Evolutionary conservation across 2,888 invertebrate genomes (phyloP).

Genomic region (Acleris holmiana): DNA sequence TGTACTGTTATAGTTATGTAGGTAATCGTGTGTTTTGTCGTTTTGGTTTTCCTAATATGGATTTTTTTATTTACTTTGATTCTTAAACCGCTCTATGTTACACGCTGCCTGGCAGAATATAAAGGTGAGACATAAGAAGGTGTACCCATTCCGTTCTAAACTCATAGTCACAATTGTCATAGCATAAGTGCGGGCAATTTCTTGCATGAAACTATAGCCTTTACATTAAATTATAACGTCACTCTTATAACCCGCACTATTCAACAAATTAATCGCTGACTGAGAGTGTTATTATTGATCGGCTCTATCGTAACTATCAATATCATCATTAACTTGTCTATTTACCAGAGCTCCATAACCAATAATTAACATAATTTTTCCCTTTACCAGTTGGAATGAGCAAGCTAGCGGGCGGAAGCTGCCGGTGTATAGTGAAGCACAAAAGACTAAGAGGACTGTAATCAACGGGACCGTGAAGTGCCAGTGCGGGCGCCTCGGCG

Average conservation of each 20-base stretch:
- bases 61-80: slow-evolving; percentile 56
- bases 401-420: slow-evolving; percentile 80
- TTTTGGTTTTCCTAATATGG: slow-evolving; percentile 17
- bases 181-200: no score
- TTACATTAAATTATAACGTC: no score
- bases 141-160: background rate
- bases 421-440: slow-evolving; percentile 82
- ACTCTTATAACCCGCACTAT: no score
- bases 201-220: no score
- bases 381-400: slow-evolving; percentile 80
- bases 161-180: no score
- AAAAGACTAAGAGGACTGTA: slow-evolving; percentile 79
- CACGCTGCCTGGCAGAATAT: slow-evolving; percentile 82
- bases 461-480: slow-evolving; percentile 75
- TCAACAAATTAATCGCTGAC: no score
- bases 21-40: slow-evolving; percentile 38
- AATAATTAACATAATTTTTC: slow-evolving; percentile 33
- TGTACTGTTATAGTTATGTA: slow-evolving; percentile 28
- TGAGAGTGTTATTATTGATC: background rate
- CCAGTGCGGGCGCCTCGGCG: slow-evolving; percentile 72
- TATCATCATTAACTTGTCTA: background rate
- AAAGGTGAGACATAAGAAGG: slow-evolving; percentile 70
- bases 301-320: background rate
- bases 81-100: slow-evolving; percentile 77
- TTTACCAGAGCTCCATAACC: background rate